phyloP scores from a whole-genome alignment of 2,797 vertebrate genomes.

The Trachops cirrhosus region DNA sequence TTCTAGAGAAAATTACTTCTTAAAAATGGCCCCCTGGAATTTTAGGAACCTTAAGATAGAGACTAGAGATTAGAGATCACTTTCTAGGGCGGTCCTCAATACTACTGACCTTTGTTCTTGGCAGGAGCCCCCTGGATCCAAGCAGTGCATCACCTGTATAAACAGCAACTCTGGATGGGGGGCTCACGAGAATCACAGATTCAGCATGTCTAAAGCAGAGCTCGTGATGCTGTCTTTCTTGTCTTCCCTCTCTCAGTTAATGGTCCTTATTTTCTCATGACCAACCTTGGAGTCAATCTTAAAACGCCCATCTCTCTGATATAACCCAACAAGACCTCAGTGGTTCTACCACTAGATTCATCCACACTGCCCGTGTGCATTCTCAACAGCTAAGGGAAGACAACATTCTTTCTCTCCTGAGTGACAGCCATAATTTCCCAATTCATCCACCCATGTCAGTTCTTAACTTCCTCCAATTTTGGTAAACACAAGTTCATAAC shows the following conservation, averaged over 20 bases:
- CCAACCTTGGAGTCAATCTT: background rate
- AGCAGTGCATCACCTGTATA: accelerated
- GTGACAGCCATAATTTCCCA: background rate
- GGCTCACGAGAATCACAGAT: background rate
- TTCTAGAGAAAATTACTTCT: conserved; percentile 43
- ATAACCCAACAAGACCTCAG: background rate
- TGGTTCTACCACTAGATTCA: background rate
- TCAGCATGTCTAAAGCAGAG: background rate
- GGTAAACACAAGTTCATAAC: background rate
- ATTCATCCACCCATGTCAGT: background rate
- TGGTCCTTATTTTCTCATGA: background rate
- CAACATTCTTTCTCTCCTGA: background rate
- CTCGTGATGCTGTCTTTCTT: background rate
- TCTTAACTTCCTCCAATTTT: background rate
- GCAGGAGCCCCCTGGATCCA: background rate
- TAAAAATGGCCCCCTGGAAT: background rate
- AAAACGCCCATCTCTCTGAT: background rate
- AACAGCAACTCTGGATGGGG: background rate
- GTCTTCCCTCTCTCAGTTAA: background rate
- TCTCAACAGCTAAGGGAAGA: background rate
- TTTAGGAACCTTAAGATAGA: background rate
- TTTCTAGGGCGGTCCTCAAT: background rate
- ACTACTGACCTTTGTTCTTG: background rate
- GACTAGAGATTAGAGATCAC: background rate
- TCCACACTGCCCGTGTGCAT: background rate